These are phyloP conservation scores for Lissonota sp. DNA, from an alignment of 2,888 invertebrate genomes.

Conservation along the genomic window DNA sequence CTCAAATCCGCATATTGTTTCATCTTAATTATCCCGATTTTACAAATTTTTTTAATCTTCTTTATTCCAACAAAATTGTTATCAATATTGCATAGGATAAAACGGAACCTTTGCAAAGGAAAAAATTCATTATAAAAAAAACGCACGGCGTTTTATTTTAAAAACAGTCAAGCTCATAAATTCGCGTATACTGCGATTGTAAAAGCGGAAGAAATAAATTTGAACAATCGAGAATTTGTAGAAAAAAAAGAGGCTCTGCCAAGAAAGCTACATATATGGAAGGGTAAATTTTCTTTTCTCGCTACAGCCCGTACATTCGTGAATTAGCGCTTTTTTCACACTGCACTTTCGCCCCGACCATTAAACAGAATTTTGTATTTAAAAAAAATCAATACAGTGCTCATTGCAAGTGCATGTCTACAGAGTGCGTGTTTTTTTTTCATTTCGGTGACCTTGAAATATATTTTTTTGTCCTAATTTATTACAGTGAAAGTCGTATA, in stretches of 20 bases:
- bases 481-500: slow-evolving; percentile 51
- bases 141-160: too few relatives aligned
- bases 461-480: slow-evolving; percentile 36
- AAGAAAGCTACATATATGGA: slow-evolving; percentile 2
- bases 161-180: too few relatives aligned
- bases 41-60: too few relatives aligned
- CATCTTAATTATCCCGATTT: background rate
- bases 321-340: slow-evolving; percentile 3
- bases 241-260: too few relatives aligned
- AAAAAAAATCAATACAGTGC: slow-evolving; percentile 58
- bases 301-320: slow-evolving; percentile 13
- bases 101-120: too few relatives aligned
- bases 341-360: slow-evolving; percentile 13
- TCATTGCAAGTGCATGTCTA: slow-evolving; percentile 57
- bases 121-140: too few relatives aligned
- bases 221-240: too few relatives aligned
- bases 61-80: too few relatives aligned
- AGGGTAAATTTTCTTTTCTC: slow-evolving; percentile 45
- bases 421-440: slow-evolving; percentile 12
- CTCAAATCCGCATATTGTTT: slow-evolving; percentile 14
- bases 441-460: slow-evolving; percentile 15
- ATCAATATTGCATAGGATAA: too few relatives aligned
- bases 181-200: too few relatives aligned
- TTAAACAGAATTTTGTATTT: slow-evolving; percentile 20
- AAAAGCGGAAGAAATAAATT: too few relatives aligned